Evolutionary conservation across 2,113 vertebrate species (phyloP), one percentile per base, ranked within the genome.

Genomic region (Oryzias woworae): DNA sequence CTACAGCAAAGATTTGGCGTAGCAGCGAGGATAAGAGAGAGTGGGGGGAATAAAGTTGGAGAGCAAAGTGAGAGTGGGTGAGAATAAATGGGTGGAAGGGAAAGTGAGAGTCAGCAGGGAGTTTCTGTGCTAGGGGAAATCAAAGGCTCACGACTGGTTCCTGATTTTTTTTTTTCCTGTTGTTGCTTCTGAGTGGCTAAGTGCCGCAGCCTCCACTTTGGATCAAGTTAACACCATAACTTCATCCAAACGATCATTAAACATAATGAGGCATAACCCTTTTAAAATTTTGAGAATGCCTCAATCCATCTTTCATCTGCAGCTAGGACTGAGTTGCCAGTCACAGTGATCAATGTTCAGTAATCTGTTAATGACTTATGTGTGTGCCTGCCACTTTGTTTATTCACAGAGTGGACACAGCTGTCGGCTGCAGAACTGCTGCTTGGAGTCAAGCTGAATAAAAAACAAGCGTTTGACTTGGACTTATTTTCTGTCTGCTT

Each of bases 1-100:
- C 75, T 73, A 78, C 73, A 69, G 63, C 79, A 75, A 78, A 75
- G 75, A 72, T 72, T 71, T 66, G 65, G 74, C 65, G 71, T 68
- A 56, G 71, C 41, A 12, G 57, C 63, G 47, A 61, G 81, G 78
- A 76, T 62, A 71, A 82, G 73, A 68, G 65, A 67, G 62, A 3
- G 51, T 51, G 58, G 48, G 50, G 62, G 74, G 62, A 67, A 58
- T 68, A 78, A 78, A 80, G 80, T 82, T 85, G 53, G 77, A 70
- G 71, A 69, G 81, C 49, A 68, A 61, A 81, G 58, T 47, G 76
- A 72, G 63, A 71, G 72, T 77, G 70, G 78, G 67, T 71, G 66
- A 69, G 64, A 61, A 73, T 60, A 68, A 81, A 73, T 60, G 68
- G 65, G 73, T 59, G 49, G 58, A 61, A 66, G 64, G 61, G 46